These are phyloP conservation scores for Orthonychiurus folsomi DNA, from an alignment of 2,888 invertebrate genomes.

Conservation along the genomic window DNA sequence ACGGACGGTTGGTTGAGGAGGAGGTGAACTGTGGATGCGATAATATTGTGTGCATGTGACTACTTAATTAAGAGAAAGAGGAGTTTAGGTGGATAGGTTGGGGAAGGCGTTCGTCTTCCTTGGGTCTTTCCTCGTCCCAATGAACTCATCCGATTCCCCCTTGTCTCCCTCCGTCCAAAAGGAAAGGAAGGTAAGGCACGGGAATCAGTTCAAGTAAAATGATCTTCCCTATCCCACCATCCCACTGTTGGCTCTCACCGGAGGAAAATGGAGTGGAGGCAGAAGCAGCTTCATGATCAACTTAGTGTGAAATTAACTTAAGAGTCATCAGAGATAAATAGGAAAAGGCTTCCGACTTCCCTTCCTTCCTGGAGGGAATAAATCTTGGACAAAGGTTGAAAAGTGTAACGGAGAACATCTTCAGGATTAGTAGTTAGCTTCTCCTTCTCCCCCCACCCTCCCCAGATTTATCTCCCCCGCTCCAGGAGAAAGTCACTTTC, in stretches of 20 bases:
- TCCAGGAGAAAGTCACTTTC: no score
- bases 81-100: conserved; percentile 11
- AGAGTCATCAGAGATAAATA: conserved; percentile 34
- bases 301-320: conserved; percentile 39
- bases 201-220: conserved; percentile 3
- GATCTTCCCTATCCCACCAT: background rate
- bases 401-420: conserved; percentile 25
- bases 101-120: conserved; percentile 9
- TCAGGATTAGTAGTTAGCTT: conserved; percentile 28
- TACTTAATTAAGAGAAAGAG: conserved; percentile 22
- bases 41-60: conserved; percentile 26
- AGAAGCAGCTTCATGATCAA: conserved; percentile 33
- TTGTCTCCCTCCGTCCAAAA: conserved; percentile 1
- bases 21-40: conserved; percentile 22
- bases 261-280: conserved; percentile 9
- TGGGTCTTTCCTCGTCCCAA: conserved; percentile 9
- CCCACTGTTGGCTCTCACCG: background rate
- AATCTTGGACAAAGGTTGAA: conserved; percentile 36
- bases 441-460: no score
- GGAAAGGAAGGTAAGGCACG: background rate
- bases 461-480: no score
- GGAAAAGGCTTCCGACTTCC: conserved; percentile 20
- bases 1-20: conserved; percentile 15
- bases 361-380: conserved; percentile 26
- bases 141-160: no score